Evolutionary conservation across 2,113 vertebrate species (phyloP).

Genomic region (Dolichotis patagonum): DNA sequence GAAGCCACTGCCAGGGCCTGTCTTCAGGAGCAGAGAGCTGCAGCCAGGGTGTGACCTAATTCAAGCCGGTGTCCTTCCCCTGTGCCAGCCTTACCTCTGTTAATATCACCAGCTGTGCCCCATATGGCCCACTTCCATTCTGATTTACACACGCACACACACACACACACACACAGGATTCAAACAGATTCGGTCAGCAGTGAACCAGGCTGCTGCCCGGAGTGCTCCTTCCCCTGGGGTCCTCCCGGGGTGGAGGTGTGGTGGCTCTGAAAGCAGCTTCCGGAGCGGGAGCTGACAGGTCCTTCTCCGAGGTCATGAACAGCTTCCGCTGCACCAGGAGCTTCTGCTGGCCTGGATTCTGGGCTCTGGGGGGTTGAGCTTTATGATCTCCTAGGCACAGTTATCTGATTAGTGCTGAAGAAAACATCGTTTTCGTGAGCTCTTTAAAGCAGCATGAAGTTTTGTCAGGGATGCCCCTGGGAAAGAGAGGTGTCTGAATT

Average conservation of each 20-base stretch:
- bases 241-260: constrained; percentile 1
- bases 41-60: constrained; percentile 86
- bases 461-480: constrained; percentile 57
- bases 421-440: constrained; percentile 50
- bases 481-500: not conserved
- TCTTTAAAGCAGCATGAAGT: constrained; percentile 53
- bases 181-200: not conserved
- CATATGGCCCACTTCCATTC: constrained; percentile 82
- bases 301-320: constrained; percentile 60
- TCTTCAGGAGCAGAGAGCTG: constrained; percentile 78
- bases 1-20: constrained; percentile 82
- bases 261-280: not conserved
- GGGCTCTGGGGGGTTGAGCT: constrained; percentile 62
- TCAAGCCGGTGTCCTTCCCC: constrained; percentile 76
- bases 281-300: not conserved
- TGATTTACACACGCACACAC: not conserved
- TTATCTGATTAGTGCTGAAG: constrained; percentile 40
- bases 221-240: not conserved
- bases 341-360: constrained; percentile 77
- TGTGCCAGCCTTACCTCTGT: constrained; percentile 79
- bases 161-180: not conserved
- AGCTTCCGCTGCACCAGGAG: constrained; percentile 60
- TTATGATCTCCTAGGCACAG: constrained; percentile 62
- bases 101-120: constrained; percentile 81
- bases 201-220: not conserved